These are phyloP conservation scores for Promerops cafer DNA, from an alignment of 2,113 vertebrate genomes.

Conservation along the genomic window DNA sequence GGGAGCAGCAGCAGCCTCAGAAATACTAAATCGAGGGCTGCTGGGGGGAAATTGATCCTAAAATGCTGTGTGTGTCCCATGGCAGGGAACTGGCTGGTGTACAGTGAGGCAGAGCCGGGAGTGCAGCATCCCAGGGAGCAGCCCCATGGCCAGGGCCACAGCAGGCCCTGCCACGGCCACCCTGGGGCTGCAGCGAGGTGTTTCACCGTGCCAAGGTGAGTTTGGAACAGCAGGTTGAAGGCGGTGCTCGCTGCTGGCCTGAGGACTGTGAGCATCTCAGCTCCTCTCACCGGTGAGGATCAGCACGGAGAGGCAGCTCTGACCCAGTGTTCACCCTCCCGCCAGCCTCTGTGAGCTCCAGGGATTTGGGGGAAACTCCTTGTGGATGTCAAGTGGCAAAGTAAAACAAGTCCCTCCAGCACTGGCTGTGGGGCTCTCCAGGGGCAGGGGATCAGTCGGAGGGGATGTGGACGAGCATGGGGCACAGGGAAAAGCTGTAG, in stretches of 20 bases:
- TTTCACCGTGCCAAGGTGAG: no score
- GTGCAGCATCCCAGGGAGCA: not conserved
- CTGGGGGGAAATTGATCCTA: rapidly evolving
- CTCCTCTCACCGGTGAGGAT: rapidly evolving
- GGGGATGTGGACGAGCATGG: rapidly evolving
- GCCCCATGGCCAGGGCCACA: not conserved
- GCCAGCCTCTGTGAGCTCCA: not conserved
- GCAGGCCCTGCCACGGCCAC: rapidly evolving
- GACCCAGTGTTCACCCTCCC: rapidly evolving
- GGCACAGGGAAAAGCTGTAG: rapidly evolving
- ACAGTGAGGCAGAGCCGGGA: not conserved
- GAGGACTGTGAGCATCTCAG: rapidly evolving
- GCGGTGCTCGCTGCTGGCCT: not conserved
- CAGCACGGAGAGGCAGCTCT: rapidly evolving
- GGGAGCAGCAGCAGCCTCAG: not conserved
- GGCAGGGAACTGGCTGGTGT: rapidly evolving
- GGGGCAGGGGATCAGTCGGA: not conserved
- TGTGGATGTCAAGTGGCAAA: not conserved
- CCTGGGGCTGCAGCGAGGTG: not conserved
- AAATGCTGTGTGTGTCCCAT: rapidly evolving
- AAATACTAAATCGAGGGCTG: not conserved
- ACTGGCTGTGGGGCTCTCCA: not conserved
- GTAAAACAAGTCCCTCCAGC: not conserved
- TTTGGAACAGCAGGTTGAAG: not conserved
- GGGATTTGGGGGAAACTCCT: not conserved